Conservation (phyloP, 2,888 invertebrate species). For the Hoplodrina ambigua region DNA sequence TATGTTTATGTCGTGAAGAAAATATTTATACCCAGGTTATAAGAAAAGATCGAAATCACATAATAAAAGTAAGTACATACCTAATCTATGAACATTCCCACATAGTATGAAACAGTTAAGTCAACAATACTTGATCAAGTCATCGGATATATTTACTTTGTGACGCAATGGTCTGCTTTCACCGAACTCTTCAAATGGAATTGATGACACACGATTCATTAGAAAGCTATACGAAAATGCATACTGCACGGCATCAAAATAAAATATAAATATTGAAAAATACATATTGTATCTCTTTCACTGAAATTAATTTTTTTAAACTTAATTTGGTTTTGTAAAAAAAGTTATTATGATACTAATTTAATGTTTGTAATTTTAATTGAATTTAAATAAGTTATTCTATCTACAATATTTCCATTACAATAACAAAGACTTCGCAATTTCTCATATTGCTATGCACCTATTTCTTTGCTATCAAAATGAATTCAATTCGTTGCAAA, state of each 20-base stretch:
- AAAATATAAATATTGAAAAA: neutral
- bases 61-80: neutral
- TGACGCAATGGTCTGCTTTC: conserved; percentile 72
- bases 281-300: neutral
- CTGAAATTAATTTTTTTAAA: neutral
- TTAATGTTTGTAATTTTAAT: neutral
- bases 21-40: neutral
- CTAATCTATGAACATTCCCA: neutral
- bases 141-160: conserved; percentile 34
- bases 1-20: neutral
- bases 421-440: conserved; percentile 8
- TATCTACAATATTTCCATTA: neutral
- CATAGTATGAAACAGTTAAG: conserved; percentile 1
- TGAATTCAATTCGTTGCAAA: conserved; percentile 19
- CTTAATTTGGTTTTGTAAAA: too few species aligned
- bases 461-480: conserved; percentile 1
- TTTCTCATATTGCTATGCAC: neutral
- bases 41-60: neutral
- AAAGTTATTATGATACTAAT: neutral
- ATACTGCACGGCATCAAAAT: conserved; percentile 15
- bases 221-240: conserved; percentile 68
- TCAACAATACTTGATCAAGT: conserved; percentile 33
- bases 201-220: conserved; percentile 71
- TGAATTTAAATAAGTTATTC: neutral
- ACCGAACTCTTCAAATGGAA: conserved; percentile 67